Conservation (phyloP, 2,797 vertebrate genomes). For the Xiphorhynchus erythropygius region DNA sequence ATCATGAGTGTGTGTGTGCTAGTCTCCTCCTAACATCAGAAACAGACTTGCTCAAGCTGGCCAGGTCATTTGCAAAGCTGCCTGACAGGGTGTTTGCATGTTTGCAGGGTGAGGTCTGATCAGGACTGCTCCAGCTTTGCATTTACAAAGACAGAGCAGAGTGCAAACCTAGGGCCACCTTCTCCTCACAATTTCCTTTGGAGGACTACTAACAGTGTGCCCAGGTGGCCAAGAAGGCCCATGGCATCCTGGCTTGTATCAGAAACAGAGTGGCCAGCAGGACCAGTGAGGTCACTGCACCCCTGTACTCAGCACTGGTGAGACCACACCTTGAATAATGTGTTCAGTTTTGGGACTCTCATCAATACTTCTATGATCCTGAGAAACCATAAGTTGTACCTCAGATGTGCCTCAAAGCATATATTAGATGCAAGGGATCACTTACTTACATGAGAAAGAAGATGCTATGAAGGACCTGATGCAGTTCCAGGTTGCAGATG, state of each 20-base stretch:
- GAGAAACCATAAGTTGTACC: neutral
- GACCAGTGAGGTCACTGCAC: neutral
- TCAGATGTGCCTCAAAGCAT: neutral
- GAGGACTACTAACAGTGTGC: neutral
- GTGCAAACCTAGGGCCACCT: neutral
- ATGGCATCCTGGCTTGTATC: neutral
- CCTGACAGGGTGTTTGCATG: neutral
- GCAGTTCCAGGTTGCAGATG: neutral
- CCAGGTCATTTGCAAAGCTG: neutral
- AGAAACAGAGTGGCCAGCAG: neutral
- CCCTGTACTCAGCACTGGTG: neutral
- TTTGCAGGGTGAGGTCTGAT: neutral
- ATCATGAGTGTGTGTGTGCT: neutral
- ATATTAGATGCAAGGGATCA: neutral
- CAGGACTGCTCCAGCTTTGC: neutral
- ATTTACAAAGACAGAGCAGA: neutral
- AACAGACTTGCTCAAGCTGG: neutral
- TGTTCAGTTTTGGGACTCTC: neutral
- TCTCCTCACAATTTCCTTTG: neutral
- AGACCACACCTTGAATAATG: neutral
- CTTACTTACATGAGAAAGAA: neutral
- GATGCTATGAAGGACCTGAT: neutral
- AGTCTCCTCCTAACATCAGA: neutral
- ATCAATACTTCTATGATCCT: no score
- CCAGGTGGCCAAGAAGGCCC: neutral